These are phyloP conservation scores for Stenotaenia linearis DNA, from an alignment of 2,888 invertebrate species.

Conservation along the genomic window DNA sequence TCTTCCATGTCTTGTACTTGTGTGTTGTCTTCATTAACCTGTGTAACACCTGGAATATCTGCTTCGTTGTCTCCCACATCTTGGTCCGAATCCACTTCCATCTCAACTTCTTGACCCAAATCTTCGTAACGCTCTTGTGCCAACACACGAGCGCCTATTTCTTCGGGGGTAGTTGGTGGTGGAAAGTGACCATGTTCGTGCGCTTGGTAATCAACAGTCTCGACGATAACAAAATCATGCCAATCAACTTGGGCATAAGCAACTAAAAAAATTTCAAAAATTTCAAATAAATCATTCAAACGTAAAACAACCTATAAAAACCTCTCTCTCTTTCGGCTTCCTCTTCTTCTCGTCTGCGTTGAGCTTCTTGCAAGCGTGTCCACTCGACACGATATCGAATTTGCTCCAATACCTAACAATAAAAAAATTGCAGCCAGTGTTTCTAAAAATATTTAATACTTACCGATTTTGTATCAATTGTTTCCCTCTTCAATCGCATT, in stretches of 20 bases:
- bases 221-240: constrained; percentile 99
- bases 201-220: constrained; percentile 97
- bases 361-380: constrained; percentile 89
- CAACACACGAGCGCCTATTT: constrained; percentile 89
- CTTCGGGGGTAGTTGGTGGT: constrained; percentile 93
- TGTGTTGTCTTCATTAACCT: constrained; percentile 43
- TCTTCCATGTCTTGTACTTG: constrained; percentile 83
- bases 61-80: constrained; percentile 71
- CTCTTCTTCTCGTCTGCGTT: constrained; percentile 88
- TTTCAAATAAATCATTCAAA: background rate
- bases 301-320: constrained; percentile 45
- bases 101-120: constrained; percentile 38
- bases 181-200: constrained; percentile 92
- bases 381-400: constrained; percentile 93
- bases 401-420: constrained; percentile 64
- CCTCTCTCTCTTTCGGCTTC: constrained; percentile 66
- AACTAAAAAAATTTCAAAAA: constrained; percentile 45
- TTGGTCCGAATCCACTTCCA: constrained; percentile 36
- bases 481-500: constrained; percentile 66
- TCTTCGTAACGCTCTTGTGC: constrained; percentile 60
- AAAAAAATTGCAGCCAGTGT: too few species aligned
- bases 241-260: constrained; percentile 96
- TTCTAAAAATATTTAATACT: background rate
- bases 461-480: constrained; percentile 58
- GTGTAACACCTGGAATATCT: constrained; percentile 44